Percentiles rank a stretch among this genome's conserved stretches.
These are phyloP conservation scores for Uropsilus gracilis DNA, from an alignment of 2,113 vertebrate species.

Conservation along the genomic window DNA sequence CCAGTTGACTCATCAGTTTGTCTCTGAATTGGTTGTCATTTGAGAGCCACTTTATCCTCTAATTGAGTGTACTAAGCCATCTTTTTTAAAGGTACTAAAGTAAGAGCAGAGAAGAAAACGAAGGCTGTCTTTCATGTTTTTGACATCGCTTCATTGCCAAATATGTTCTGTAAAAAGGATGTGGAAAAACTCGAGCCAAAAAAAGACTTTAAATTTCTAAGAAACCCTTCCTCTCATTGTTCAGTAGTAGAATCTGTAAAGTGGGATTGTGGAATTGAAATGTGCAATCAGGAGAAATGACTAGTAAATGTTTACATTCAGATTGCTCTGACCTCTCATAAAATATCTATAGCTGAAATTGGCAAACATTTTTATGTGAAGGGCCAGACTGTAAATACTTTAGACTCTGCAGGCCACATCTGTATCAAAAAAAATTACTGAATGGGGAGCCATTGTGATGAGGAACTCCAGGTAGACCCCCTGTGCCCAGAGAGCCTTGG, in stretches of 20 bases:
- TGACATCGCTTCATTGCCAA: background rate
- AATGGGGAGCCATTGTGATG: too few relatives aligned
- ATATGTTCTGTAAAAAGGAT: constrained; percentile 34
- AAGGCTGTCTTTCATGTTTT: background rate
- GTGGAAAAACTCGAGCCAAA: constrained; percentile 26
- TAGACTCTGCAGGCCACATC: background rate
- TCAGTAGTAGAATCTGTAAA: background rate
- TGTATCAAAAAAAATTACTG: background rate
- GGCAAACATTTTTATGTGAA: background rate
- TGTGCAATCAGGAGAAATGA: background rate
- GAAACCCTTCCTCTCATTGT: constrained; percentile 21
- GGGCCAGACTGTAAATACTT: background rate
- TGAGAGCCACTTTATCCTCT: background rate
- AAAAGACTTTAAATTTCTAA: constrained; percentile 21
- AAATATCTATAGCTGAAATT: background rate
- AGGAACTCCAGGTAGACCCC: too few relatives aligned
- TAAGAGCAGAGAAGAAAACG: constrained; percentile 12
- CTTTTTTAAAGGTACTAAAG: background rate
- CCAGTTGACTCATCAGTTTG: background rate
- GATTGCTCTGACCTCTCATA: background rate
- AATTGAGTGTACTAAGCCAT: background rate
- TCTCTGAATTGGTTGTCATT: background rate
- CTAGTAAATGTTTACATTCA: background rate
- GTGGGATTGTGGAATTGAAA: background rate
- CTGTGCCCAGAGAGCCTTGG: too few relatives aligned